Base-by-base conservation (phyloP, 2,888 invertebrate species). In the Therioaphis trifolii region DNA sequence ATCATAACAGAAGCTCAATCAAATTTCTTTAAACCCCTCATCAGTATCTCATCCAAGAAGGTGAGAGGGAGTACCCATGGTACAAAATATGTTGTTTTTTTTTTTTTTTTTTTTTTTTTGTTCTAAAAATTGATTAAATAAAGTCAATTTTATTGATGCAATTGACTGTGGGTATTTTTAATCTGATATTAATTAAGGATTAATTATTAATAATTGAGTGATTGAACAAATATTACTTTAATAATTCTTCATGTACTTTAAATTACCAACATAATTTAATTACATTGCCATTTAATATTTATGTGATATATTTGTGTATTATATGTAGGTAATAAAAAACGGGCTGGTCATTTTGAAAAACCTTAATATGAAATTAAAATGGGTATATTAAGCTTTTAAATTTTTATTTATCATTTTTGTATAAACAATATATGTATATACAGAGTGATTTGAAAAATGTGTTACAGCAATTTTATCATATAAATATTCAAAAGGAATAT, bases 141-240 rank as follows among this genome's bases (percentile, higher is more conserved):
- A 66, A 24, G 35, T 77, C 21, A 68, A 52, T 78, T 78, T 24
- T 40, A 69, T 79, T 79, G 24, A 68, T 55, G 9, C 4, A 78
- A 78, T 78, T 78, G 24, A 27, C 35, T 43, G 40, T 69, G 24
- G 40, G 24, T 68, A 40, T 55, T 55, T 79, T 40, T 79, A 27
- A 63, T 55, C n/a, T 40, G 55, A 2, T 55, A 69, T 55, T 79
- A 69, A 79, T 69, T 68, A 27, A 40, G 18, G 5, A 18, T 55
- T 79, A 55, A 69, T 66, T 66, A 66, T 27, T 63, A n/a, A 46
- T 63, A 40, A 52, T 52, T 52, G 52, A 68, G 18, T 55, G n/a
- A 78, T 55, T 68, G 52, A 43, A 49, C 66, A 77, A n/a, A 35
- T 69, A 12, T 68, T 27, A 69, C 68, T 55, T 52, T 11, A 78